Percentiles rank a stretch among this genome's conserved stretches.
Conservation (phyloP, 2,888 invertebrate genomes). For the Leucophora obtusa region DNA sequence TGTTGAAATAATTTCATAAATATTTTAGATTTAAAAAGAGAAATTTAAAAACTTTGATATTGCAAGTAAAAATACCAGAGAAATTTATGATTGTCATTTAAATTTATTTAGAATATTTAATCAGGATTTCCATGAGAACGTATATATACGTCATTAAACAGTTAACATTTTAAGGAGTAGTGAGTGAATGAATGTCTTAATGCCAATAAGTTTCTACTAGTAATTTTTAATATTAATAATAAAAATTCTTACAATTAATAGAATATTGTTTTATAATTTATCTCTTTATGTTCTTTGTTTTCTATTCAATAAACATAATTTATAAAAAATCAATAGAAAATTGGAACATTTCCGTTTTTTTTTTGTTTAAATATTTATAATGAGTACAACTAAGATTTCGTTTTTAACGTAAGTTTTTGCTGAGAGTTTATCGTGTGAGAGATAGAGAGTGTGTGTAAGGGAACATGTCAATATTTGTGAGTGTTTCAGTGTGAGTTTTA, state of each 20-base stretch:
- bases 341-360: conserved; percentile 58
- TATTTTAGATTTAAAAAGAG: too few species aligned
- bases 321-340: neutral
- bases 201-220: conserved; percentile 29
- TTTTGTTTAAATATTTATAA: conserved; percentile 23
- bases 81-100: too few species aligned
- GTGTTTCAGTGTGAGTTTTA: neutral
- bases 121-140: too few species aligned
- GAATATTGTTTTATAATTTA: conserved; percentile 14
- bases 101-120: too few species aligned
- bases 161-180: neutral
- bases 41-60: too few species aligned
- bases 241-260: conserved; percentile 47
- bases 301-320: neutral
- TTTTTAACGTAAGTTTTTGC: conserved; percentile 45
- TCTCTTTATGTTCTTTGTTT: conserved; percentile 5
- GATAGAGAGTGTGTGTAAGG: neutral
- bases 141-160: neutral
- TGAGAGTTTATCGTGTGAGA: conserved; percentile 14
- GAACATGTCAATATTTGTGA: conserved; percentile 1
- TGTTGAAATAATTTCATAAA: too few species aligned
- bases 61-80: too few species aligned
- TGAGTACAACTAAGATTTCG: conserved; percentile 55
- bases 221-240: conserved; percentile 30
- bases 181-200: neutral